Evolutionary conservation across 1,140 invertebrate genomes (phyloP), one percentile per base, ranked within the genome.

Genomic region (Cherax destructor): DNA sequence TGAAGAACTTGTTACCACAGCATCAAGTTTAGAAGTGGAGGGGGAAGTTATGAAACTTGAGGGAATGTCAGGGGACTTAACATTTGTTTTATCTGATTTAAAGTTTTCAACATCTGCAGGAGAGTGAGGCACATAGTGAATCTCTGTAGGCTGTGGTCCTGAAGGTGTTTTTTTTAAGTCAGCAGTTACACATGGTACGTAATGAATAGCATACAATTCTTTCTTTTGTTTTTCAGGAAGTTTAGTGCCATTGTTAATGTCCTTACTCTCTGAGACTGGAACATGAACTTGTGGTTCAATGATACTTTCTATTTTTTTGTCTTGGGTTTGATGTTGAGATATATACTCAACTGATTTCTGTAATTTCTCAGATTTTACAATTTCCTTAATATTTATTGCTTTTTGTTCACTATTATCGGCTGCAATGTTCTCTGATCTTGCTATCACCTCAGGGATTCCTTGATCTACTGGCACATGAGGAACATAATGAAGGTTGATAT

Each of bases 51-150:
- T 72, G 61, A 86, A 16, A 49, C 30, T 30, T 50, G 83, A 86
- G 41, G 69, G 69, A 24, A 86, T 83, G 65, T 69, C 30, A 59
- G 24, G 49, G 72, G 7, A 24, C 21, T 74, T 74, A 74, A 30
- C 24, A 74, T 74, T 72, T n/a, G 41, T 49, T 18, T 91, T 72
- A 56, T 85, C 24, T 6, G 7, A 13, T 65, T 78, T 69, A 18
- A 79, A 79, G 6, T 30, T 77, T 69, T 85, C 76, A n/a, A 91
- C 4, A 72, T 91, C 83, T 18, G 30, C 83, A 65, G 89, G 83
- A 24, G 89, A 76, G 49, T 85, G 59, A 41, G 89, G 89, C 24
- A 86, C 89, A 91, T 86, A 91, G 47, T 91, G 89, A 72, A 87
- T 79, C 24, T 87, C 76, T 47, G 9, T 41, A 13, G 74, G 49